Base-by-base conservation (phyloP, 2,113 vertebrate genomes). In the Pachycephala philippinensis region DNA sequence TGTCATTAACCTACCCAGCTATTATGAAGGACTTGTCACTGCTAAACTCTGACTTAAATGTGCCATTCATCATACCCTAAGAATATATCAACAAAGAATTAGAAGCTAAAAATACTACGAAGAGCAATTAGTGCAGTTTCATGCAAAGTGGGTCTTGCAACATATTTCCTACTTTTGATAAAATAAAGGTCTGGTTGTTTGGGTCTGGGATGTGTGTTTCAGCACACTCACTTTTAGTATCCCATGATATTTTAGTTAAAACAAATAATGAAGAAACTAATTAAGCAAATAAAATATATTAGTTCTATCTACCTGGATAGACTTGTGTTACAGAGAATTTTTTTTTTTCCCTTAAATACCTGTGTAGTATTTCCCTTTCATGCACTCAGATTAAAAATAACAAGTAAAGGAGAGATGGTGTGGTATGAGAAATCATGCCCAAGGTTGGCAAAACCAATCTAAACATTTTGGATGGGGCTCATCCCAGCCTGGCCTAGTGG, bases 41-140 rank as follows among this genome's bases (percentile, higher is more conserved):
- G 19, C 50, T 89, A 61, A 91, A 70, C 18, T 89, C 42, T 76
- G 44, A 47, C 54, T 89, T 69, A 65, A 54, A 60, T 80, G 31
- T 52, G 11, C 49, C 80, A 74, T 95, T 95, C 63, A 83, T 90
- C 66, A 92, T 61, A 84, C 12, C 6, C 22, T 54, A 60, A 82
- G 44, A 87, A 75, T 19, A 18, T 21, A 93, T 30, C 47, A 91
- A 91, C 44, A 91, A 87, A 84, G 14, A 93, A 89, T 42, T 89
- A 75, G 30, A 79, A 82, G 3, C 11, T 89, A 87, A 91, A 91
- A 87, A 42, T 87, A 71, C 49, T 64, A 49, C 30, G 60, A 44
- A 37, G 19, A 64, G 9, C 21, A 71, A 52, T 85, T 89, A 90
- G 24, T 45, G 35, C 6, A 49, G 15, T 78, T 70, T 89, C 11